Conservation (phyloP, 1,140 invertebrate species). For the Trypoxylus dichotomus region DNA sequence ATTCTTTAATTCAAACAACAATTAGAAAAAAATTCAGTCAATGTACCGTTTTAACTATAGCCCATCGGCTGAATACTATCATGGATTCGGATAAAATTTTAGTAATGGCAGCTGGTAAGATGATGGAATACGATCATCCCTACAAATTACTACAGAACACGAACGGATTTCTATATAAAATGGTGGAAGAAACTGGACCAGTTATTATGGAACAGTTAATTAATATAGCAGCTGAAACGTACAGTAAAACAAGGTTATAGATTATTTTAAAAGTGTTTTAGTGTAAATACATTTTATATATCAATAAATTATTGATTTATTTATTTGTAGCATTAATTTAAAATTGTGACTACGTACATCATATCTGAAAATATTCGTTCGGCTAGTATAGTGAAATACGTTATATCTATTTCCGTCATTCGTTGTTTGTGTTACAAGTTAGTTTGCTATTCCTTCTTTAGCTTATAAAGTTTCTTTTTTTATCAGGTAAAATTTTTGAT, state of each 20-base stretch:
- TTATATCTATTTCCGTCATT: too few species aligned
- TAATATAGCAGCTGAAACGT: conserved; percentile 1
- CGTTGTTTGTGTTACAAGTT: too few species aligned
- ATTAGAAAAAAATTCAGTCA: conserved; percentile 68
- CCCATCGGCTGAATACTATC: conserved; percentile 78
- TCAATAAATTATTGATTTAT: too few species aligned
- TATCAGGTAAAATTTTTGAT: too few species aligned
- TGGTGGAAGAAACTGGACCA: conserved; percentile 26
- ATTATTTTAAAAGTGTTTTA: neutral
- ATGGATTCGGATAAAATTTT: conserved; percentile 73
- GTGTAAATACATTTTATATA: neutral
- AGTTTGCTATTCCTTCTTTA: too few species aligned
- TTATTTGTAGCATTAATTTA: too few species aligned
- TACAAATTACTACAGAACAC: conserved; percentile 20
- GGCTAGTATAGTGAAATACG: too few species aligned
- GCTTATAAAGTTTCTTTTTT: too few species aligned
- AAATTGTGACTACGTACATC: too few species aligned
- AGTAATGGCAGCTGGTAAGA: conserved; percentile 66
- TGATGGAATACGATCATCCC: conserved; percentile 26
- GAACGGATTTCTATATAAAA: conserved; percentile 23
- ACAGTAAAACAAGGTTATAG: neutral
- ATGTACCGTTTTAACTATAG: conserved; percentile 80
- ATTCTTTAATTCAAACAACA: conserved; percentile 69
- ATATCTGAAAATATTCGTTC: too few species aligned
- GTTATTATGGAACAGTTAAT: conserved; percentile 1